A percentile compares a stretch with the other conserved stretches of the same genome.
These are phyloP conservation scores for Neotragus moschatus DNA, from an alignment of 2,113 vertebrate genomes.

Conservation along the genomic window DNA sequence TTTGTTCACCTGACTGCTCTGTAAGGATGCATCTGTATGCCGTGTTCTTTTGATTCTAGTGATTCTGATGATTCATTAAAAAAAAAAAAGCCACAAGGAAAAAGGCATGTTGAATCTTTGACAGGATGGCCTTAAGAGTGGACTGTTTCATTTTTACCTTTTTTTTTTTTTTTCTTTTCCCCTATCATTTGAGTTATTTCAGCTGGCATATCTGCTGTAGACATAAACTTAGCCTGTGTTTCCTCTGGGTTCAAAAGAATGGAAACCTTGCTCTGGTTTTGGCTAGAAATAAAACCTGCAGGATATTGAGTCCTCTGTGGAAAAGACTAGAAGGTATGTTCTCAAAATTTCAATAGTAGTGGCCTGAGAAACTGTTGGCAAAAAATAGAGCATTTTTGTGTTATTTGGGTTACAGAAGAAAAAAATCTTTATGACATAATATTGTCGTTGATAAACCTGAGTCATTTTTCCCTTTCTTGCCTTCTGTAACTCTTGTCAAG, in stretches of 20 bases:
- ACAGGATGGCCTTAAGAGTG: no score
- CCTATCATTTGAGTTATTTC: neutral
- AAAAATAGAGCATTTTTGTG: neutral
- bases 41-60: neutral
- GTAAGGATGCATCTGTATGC: neutral
- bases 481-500: neutral
- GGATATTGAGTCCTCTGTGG: neutral
- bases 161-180: neutral
- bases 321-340: neutral
- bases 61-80: neutral
- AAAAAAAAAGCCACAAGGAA: neutral
- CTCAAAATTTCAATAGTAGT: neutral
- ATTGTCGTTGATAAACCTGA: neutral
- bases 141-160: neutral
- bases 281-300: neutral
- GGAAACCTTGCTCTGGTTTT: neutral
- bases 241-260: neutral
- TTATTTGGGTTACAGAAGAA: neutral
- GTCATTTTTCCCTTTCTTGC: neutral
- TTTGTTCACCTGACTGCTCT: neutral
- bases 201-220: neutral
- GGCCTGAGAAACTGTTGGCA: neutral
- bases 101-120: neutral
- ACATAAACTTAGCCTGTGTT: neutral
- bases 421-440: neutral